Evolutionary conservation across 2,888 invertebrate genomes (phyloP).

Genomic region (Tanytarsus gracilentus): DNA sequence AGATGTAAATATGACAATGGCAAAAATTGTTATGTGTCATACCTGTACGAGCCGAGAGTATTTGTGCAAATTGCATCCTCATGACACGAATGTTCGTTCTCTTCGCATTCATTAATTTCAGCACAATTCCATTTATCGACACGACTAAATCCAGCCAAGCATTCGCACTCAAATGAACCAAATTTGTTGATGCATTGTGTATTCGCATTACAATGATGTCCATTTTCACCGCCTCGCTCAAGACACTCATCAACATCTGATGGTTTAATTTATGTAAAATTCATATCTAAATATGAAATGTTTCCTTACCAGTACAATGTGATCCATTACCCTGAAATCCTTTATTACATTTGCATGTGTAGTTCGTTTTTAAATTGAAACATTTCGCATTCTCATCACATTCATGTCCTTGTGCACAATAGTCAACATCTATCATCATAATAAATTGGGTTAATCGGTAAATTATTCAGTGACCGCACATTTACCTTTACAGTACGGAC

Average conservation of each 20-base stretch:
- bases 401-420: slow-evolving; percentile 78
- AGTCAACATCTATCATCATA: slow-evolving; percentile 47
- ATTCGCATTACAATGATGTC: slow-evolving; percentile 78
- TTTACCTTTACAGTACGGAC: slow-evolving; percentile 81
- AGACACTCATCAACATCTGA: slow-evolving; percentile 80
- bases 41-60: slow-evolving; percentile 72
- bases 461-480: neutral
- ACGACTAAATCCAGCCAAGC: slow-evolving; percentile 66
- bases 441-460: neutral
- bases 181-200: slow-evolving; percentile 73
- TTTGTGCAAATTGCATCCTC: slow-evolving; percentile 68
- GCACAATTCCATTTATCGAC: slow-evolving; percentile 71
- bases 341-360: slow-evolving; percentile 80
- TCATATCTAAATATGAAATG: slow-evolving; percentile 20
- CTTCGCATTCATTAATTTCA: slow-evolving; percentile 70
- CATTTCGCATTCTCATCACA: slow-evolving; percentile 88
- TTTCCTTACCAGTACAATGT: slow-evolving; percentile 58
- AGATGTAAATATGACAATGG: too few species aligned
- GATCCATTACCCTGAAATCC: slow-evolving; percentile 84
- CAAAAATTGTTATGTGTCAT: too few species aligned
- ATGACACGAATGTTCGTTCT: slow-evolving; percentile 64
- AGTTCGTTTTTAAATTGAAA: slow-evolving; percentile 82
- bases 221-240: slow-evolving; percentile 63
- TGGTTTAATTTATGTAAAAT: slow-evolving; percentile 14
- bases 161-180: slow-evolving; percentile 77